Base-by-base conservation (phyloP, 2,888 invertebrate species). In the Polymixis flavicincta region DNA sequence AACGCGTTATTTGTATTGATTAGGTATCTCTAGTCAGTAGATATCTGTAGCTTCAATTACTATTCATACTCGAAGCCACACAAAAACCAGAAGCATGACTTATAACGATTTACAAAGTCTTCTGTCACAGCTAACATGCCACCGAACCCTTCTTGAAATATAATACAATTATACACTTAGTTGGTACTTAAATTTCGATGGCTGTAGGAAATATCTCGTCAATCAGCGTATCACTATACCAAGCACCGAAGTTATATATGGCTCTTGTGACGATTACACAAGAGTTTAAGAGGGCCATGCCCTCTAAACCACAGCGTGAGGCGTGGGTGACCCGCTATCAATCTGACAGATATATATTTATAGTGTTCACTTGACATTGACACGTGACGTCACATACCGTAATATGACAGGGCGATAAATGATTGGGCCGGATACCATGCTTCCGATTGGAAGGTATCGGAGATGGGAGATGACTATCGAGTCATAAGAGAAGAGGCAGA, bases 311-410 rank as follows among this genome's bases (percentile, higher is more conserved):
- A 45, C 32, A 52, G 25, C 25, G 45, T 68, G 19, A 54, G 55
- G 60, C 73, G 82, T 85, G 73, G 82, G 85, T 73, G 70, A 80
- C 76, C 70, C 28, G 70, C 78, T 72, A 32, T 73, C 78, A 72
- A 78, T 65, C 19, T 67, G 71, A 70, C 68, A 65, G 55, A 65
- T 82, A 78, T 59, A 78, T 77, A 74, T 81, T 72, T 85, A 71
- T 71, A 37, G 25, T 37, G 52, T 45, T 32, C 63, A 63, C 65
- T 71, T 73, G 70, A 83, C 67, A 78, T 57, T 85, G 54, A 52
- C 61, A 68, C 37, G 52, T 57, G 61, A 76, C 65, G 61, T 76
- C 67, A 63, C 75, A 59, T 64, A n/a, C 42, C 42, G 8, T 11
- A 61, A 65, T 71, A 45, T 84, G 69, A 65, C 77, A 64, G 64